Base-by-base conservation (phyloP, 1,140 invertebrate genomes). In the Drosophila pseudoobscura region DNA sequence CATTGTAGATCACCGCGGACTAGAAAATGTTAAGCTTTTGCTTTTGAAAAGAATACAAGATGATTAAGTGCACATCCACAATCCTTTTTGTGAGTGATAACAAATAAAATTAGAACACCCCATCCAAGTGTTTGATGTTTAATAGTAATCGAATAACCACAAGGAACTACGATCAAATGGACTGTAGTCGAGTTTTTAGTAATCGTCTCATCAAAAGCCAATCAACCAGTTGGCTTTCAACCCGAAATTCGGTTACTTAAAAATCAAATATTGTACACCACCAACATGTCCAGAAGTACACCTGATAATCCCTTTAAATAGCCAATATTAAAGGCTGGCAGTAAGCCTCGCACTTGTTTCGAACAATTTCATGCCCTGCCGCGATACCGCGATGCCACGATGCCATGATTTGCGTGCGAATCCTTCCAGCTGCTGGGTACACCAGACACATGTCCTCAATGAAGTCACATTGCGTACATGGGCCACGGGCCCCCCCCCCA, bases 251-350 rank as follows among this genome's bases (percentile, higher is more conserved):
- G 24, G 51, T 69, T 44, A 53, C 43, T 46, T 64, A 20, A 60
- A 60, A 56, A 22, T 44, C 15, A 47, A 75, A 52, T 54, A 2
- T 20, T 20, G 20, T 20, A 46, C n/a, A 68, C 73, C 52, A 76
- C 65, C 63, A 65, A 60, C 22, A 69, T 64, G 24, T 5, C 3
- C 5, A 9, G 11, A 4, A 39, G 35, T 39, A 60, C 73, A 84
- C 80, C 80, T 87, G 80, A 87, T 80, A 85, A 76, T 85, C 73
- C 73, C 51, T n/a, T 44, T 76, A 56, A 64, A 22, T 51, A 31
- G 13, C 69, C 24, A 26, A 5, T 26, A 26, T 26, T 26, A 26
- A 26, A 26, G n/a, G 24, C 39, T 39, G 35, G 3, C 11, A 39
- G 35, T 39, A 51, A n/a, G 54, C 43, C 59, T 58, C 58, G 65